Evolutionary conservation across 2,888 invertebrate genomes (phyloP).

Genomic region (Chelonus formosanus): DNA sequence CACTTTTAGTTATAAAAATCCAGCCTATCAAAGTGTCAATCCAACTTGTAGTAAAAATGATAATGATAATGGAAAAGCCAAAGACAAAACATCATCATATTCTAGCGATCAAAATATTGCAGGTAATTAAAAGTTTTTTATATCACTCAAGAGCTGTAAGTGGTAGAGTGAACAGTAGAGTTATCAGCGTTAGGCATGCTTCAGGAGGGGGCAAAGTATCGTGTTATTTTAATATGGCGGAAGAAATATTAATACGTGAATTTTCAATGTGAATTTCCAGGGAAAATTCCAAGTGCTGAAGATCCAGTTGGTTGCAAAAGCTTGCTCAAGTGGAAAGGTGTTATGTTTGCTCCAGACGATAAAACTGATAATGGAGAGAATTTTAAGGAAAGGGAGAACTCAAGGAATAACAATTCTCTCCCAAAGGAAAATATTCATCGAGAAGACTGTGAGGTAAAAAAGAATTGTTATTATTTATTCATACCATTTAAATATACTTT

Average conservation of each 20-base stretch:
- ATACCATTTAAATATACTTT: constrained; percentile 12
- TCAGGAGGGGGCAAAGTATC: constrained; percentile 4
- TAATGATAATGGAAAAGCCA: constrained; percentile 46
- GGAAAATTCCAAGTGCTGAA: constrained; percentile 57
- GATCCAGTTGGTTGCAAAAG: constrained; percentile 68
- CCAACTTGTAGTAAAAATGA: constrained; percentile 62
- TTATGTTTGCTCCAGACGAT: constrained; percentile 75
- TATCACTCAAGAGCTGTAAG: background rate
- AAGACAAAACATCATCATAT: constrained; percentile 40
- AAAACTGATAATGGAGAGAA: constrained; percentile 59
- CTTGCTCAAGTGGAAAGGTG: constrained; percentile 81
- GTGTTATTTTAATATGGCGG: constrained; percentile 25
- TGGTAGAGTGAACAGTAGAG: background rate
- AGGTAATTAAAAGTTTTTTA: constrained; percentile 42
- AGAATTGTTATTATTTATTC: background rate
- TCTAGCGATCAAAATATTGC: constrained; percentile 67
- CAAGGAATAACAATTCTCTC: constrained; percentile 62
- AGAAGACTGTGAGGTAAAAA: constrained; percentile 36
- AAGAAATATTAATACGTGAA: constrained; percentile 20
- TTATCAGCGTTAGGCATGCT: background rate
- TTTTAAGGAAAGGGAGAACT: constrained; percentile 60
- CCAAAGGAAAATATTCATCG: constrained; percentile 21
- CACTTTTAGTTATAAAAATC: constrained; percentile 77
- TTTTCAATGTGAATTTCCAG: constrained; percentile 39
- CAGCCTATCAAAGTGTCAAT: constrained; percentile 80